Evolutionary conservation across 1,140 invertebrate genomes (phyloP).

Genomic region (Lepidurus packardi): DNA sequence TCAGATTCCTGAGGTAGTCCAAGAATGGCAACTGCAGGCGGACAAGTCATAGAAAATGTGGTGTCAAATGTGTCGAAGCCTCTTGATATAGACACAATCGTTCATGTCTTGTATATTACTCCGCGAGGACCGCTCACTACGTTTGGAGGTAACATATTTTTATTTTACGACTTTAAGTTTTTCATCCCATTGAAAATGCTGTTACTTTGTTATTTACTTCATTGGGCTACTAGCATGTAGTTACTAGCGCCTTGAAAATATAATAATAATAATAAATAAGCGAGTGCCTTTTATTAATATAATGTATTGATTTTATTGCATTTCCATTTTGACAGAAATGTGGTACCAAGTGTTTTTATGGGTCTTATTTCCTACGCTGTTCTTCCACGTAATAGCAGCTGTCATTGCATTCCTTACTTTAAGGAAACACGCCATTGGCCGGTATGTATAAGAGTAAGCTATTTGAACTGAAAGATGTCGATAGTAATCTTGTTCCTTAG

Average conservation of each 20-base stretch:
- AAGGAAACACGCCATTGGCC: constrained; percentile 85
- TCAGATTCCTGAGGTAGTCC: neutral
- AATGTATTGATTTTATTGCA: neutral
- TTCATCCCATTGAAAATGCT: too few relatives aligned
- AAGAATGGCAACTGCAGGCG: neutral
- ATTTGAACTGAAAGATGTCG: constrained; percentile 28
- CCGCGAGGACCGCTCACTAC: neutral
- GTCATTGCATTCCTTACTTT: constrained; percentile 81
- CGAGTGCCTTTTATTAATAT: neutral
- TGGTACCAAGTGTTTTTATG: constrained; percentile 93
- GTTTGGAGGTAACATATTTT: neutral
- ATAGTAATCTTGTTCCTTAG: constrained; percentile 43
- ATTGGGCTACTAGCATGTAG: too few relatives aligned
- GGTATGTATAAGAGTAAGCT: constrained; percentile 48
- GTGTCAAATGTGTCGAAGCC: neutral
- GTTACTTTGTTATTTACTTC: too few relatives aligned
- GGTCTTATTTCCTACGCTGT: constrained; percentile 85
- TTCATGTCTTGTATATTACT: neutral
- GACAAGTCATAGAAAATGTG: neutral
- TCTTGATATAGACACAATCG: neutral
- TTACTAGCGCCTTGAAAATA: too few relatives aligned
- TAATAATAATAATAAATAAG: too few relatives aligned
- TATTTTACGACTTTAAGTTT: too few relatives aligned
- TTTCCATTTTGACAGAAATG: constrained; percentile 63
- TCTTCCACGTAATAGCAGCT: constrained; percentile 85